These are phyloP conservation scores for Hipparchia sbordonii DNA, from an alignment of 2,888 invertebrate genomes.

Conservation along the genomic window DNA sequence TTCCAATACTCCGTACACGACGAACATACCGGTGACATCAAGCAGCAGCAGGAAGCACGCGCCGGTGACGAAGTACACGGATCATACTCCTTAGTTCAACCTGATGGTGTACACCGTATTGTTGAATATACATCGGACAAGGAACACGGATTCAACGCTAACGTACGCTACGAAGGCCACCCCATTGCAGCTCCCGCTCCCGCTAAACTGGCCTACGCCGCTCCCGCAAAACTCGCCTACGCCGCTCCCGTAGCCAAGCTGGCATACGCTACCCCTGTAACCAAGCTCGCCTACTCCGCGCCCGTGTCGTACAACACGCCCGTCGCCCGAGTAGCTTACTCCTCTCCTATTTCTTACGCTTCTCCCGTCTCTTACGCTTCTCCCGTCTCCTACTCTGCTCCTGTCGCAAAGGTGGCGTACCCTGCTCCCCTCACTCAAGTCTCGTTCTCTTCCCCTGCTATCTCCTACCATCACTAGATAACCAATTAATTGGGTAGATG, in stretches of 20 bases:
- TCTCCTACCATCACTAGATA: slow-evolving; percentile 68
- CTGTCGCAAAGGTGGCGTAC: slow-evolving; percentile 60
- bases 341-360: background rate
- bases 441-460: slow-evolving; percentile 65
- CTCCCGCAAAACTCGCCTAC: slow-evolving; percentile 61
- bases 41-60: slow-evolving; percentile 74
- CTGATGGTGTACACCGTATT: slow-evolving; percentile 72
- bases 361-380: slow-evolving; percentile 31
- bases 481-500: slow-evolving; percentile 5
- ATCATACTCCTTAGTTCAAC: slow-evolving; percentile 75
- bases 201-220: slow-evolving; percentile 42
- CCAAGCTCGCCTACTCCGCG: slow-evolving; percentile 63
- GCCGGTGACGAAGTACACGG: slow-evolving; percentile 72
- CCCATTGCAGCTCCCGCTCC: slow-evolving; percentile 44
- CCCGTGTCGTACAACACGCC: slow-evolving; percentile 50
- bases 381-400: slow-evolving; percentile 41
- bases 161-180: slow-evolving; percentile 65
- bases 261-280: slow-evolving; percentile 46
- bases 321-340: slow-evolving; percentile 43
- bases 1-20: slow-evolving; percentile 76
- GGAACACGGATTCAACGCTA: slow-evolving; percentile 73
- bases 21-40: slow-evolving; percentile 71
- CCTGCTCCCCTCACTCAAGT: slow-evolving; percentile 57
- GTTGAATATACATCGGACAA: slow-evolving; percentile 75
- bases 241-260: slow-evolving; percentile 45